Evolutionary conservation across 1,140 invertebrate genomes (phyloP), one percentile per base, ranked within the genome.

Genomic region (Listronotus bonariensis): DNA sequence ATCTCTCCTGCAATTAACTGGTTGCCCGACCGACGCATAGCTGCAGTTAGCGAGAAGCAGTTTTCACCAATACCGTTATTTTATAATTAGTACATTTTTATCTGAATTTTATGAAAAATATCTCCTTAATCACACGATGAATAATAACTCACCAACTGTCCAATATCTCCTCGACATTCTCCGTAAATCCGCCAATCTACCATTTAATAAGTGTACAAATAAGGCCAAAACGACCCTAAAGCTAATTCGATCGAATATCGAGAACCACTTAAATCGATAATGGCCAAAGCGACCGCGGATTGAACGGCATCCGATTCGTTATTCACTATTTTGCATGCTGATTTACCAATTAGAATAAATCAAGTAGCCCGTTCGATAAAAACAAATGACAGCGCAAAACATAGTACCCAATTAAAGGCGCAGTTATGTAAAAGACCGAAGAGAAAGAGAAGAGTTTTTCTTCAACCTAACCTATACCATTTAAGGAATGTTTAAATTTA

Each of bases 341-440:
- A 64, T 64, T 64, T 52, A 41, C 61, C 61, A 64, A 64, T 64
- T 64, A 64, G 61, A 64, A 64, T 64, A 64, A 64, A 64, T 64
- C 61, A 64, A 56, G 61, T 48, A 48, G 61, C 36, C 15, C 32
- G 40, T 17, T n/a, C 42, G 43, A 56, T 55, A 64, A 64, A 64
- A 64, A 54, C 43, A 32, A 55, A 64, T 46, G 61, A 64, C 61
- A 64, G 61, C 17, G 45, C 42, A 34, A 40, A 64, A 64, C 61
- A 64, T 55, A 64, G 61, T 64, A 64, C 52, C 61, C 61, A 64
- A 64, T 64, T 64, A 64, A 64, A 64, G 36, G 58, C 32, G 43
- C 48, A 51, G 58, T 61, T 53, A 53, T 61, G 58, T 61, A 53
- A 46, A 61, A 52, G 48, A 53, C 48, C 18, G 58, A n/a, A 32